Conservation (phyloP, 2,888 invertebrate species). For the Catocala fraxini region DNA sequence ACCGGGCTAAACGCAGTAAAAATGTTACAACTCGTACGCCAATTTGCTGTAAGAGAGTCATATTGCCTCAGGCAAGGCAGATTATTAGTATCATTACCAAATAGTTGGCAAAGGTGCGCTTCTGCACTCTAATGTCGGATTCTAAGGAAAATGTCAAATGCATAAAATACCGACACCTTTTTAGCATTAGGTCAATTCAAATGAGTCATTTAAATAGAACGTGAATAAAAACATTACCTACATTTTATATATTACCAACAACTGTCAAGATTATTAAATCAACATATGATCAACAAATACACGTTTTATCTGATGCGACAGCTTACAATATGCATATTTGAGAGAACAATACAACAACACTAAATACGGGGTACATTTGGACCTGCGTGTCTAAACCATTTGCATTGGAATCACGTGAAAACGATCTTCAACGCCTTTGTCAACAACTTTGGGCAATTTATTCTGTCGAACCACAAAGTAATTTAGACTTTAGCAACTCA, state of each 20-base stretch:
- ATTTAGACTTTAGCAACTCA: constrained; percentile 20
- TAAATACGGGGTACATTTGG: constrained; percentile 58
- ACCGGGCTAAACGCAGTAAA: no score
- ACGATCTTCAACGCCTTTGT: constrained; percentile 50
- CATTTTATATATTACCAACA: background rate
- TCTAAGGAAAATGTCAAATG: no score
- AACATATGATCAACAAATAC: constrained; percentile 42
- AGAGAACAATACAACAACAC: constrained; percentile 69
- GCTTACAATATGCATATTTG: constrained; percentile 60
- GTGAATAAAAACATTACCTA: no score
- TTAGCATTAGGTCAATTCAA: no score
- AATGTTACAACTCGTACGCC: no score
- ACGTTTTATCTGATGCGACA: constrained; percentile 65
- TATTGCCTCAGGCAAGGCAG: no score
- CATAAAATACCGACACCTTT: no score
- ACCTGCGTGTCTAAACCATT: constrained; percentile 53
- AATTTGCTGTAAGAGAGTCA: no score
- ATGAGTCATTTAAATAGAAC: no score
- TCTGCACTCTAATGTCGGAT: no score
- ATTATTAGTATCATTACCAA: no score
- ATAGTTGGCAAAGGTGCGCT: no score
- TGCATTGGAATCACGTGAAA: constrained; percentile 58
- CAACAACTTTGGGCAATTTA: constrained; percentile 44
- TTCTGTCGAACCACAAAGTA: constrained; percentile 30
- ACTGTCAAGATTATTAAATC: constrained; percentile 36